Percentiles rank a stretch among this genome's conserved stretches.
Evolutionary conservation across 2,113 vertebrate species (phyloP).

Genomic region (Lamprotornis superbus): DNA sequence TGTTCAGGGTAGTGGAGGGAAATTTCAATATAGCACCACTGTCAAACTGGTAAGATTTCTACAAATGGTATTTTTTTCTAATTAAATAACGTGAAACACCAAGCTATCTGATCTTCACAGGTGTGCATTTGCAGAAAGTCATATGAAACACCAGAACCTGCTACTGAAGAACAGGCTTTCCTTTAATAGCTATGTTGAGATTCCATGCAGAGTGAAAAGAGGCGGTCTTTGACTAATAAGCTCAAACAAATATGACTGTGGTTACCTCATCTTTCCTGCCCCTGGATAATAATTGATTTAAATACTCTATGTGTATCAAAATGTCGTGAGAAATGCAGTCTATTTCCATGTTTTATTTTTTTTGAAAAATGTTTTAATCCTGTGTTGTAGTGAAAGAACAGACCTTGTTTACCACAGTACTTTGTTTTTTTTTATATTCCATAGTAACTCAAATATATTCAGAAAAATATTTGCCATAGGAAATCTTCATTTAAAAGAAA

Average conservation of each 20-base stretch:
- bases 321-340: background rate
- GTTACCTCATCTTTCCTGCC: background rate
- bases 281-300: background rate
- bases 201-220: background rate
- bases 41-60: background rate
- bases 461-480: background rate
- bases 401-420: background rate
- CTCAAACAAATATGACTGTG: background rate
- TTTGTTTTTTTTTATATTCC: background rate
- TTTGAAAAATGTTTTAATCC: background rate
- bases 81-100: background rate
- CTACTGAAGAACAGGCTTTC: background rate
- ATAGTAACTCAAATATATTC: background rate
- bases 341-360: background rate
- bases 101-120: background rate
- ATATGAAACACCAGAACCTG: background rate
- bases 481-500: background rate
- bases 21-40: background rate
- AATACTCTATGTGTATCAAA: background rate
- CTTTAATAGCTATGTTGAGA: background rate
- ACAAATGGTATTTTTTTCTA: background rate
- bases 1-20: background rate
- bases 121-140: background rate
- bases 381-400: background rate
- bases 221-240: background rate